Percentiles rank a stretch among this genome's conserved stretches.
phyloP scores from a whole-genome alignment of 2,888 invertebrate genomes.

The Hirtodrosophila trivittata region DNA sequence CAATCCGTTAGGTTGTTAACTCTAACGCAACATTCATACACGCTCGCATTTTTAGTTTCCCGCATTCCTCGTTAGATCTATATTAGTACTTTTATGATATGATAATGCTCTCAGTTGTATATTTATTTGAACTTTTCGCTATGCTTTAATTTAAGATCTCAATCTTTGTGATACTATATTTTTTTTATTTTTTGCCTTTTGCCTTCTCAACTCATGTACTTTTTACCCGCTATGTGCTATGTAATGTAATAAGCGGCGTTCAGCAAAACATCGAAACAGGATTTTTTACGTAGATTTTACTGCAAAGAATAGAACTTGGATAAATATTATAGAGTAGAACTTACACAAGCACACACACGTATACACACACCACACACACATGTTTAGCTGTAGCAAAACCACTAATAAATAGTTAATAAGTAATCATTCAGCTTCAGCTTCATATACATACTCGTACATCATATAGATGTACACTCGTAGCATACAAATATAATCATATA shows the following conservation, averaged over 20 bases:
- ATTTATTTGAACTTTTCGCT: conserved; percentile 49
- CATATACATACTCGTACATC: conserved; percentile 35
- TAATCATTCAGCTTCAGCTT: conserved; percentile 61
- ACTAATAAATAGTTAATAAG: conserved; percentile 37
- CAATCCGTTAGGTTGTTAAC: conserved; percentile 40
- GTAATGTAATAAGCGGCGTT: conserved; percentile 55
- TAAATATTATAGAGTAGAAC: conserved; percentile 22
- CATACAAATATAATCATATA: conserved; percentile 25
- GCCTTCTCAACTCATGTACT: conserved; percentile 36
- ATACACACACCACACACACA: conserved; percentile 17
- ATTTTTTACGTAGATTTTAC: conserved; percentile 60
- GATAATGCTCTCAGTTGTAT: conserved; percentile 25
- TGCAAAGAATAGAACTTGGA: conserved; percentile 33
- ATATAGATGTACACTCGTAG: conserved; percentile 28
- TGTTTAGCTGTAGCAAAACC: conserved; percentile 28
- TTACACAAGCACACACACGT: conserved; percentile 19
- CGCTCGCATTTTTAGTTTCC: conserved; percentile 52
- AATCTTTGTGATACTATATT: conserved; percentile 75
- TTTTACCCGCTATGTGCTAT: conserved; percentile 48
- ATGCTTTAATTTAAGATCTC: conserved; percentile 77
- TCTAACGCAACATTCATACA: conserved; percentile 54
- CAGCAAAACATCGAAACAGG: conserved; percentile 67
- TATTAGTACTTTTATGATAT: conserved; percentile 24
- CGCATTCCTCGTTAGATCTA: conserved; percentile 43
- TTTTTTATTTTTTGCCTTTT: conserved; percentile 27